Evolutionary conservation across 2,888 invertebrate species (phyloP).

Genomic region (Mythimna ferrago): DNA sequence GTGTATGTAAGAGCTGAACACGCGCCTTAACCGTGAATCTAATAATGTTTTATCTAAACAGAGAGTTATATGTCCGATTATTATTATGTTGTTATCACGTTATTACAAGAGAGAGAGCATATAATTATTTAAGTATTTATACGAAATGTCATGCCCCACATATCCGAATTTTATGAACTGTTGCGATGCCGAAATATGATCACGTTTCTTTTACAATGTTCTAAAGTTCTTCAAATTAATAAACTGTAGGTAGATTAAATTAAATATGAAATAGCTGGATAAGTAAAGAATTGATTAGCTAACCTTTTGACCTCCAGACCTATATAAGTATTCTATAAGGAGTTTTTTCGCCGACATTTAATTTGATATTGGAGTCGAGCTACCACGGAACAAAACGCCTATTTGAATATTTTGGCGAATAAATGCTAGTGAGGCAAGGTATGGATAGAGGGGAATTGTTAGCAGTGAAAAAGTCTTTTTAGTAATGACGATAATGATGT

Average conservation of each 20-base stretch:
- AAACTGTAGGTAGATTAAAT: constrained; percentile 18
- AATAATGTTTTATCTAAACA: constrained; percentile 44
- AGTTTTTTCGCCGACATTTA: background rate
- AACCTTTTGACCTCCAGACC: constrained; percentile 29
- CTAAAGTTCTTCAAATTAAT: constrained; percentile 15
- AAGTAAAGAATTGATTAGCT: constrained; percentile 11
- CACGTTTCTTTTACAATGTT: constrained; percentile 54
- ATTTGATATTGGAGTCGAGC: background rate
- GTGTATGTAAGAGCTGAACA: constrained; percentile 11
- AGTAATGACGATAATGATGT: background rate
- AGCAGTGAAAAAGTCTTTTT: background rate
- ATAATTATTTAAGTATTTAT: background rate
- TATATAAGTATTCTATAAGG: background rate
- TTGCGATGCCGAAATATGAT: constrained; percentile 40
- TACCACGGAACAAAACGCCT: background rate
- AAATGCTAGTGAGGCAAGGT: no score
- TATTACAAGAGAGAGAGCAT: constrained; percentile 21
- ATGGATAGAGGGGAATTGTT: background rate
- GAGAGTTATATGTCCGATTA: constrained; percentile 41
- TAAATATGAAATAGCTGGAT: constrained; percentile 17
- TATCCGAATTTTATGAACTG: background rate
- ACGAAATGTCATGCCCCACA: background rate
- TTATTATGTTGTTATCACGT: constrained; percentile 30
- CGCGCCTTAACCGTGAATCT: constrained; percentile 32
- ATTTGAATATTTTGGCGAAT: no score